Base-by-base conservation (phyloP, 2,113 vertebrate species). In the Strix aluco region DNA sequence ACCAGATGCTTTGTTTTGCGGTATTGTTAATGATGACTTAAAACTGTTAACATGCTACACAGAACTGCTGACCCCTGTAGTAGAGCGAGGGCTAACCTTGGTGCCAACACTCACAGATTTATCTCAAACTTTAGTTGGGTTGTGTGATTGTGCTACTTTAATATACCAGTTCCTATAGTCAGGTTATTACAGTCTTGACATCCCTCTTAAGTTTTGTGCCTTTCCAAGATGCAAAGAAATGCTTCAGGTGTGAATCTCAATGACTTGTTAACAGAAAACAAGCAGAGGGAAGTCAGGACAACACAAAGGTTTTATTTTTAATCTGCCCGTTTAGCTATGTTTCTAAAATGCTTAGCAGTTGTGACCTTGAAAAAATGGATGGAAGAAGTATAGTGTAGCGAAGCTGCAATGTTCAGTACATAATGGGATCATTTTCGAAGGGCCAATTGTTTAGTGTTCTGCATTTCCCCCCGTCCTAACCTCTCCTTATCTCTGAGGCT, bases 1-100 rank as follows among this genome's bases (percentile, higher is more conserved):
- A 94, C 86, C 93, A 96, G 93, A 94, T 96, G 92, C 93, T 97
- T 96, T 93, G 73, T 94, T 95, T 96, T 85, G 81, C 0, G 3
- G 38, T 75, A 46, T 67, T 86, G 78, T 74, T 95, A 88, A 91
- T 95, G 66, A 89, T 94, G 89, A 90, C 78, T 95, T 94, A 71
- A 92, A 93, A 86, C 58, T 80, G 84, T 73, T 96, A 93, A 95
- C 42, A 34, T 81, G 75, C 71, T 93, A 26, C 86, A 87, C 13
- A 66, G 73, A 87, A 75, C 46, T 91, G 78, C 89, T 95, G 89
- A 90, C 55, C 81, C 46, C 54, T 69, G 40, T 74, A 82, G 62
- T 4, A 89, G 61, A 92, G 65, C 0, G 0, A 52, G 62, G 57
- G 34, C 61, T 83, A 55, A 75, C 36, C 65, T 47, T 46, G 6